A percentile compares a stretch with the other conserved stretches of the same genome.
Evolutionary conservation across 2,888 invertebrate genomes (phyloP).

Genomic region (Cephus nigrinus): DNA sequence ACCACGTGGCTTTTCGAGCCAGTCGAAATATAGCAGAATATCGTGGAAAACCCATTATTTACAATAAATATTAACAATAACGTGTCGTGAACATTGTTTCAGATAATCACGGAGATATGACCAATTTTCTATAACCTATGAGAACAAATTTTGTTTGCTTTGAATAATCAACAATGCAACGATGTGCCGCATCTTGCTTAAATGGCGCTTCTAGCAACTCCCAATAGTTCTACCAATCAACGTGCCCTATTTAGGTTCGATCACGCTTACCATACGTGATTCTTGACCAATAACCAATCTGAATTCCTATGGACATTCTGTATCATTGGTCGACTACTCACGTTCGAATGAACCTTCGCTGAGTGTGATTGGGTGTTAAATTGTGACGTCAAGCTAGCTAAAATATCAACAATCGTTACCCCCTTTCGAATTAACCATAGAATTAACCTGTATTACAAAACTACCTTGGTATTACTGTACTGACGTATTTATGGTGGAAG

Average conservation of each 20-base stretch:
- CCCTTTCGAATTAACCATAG: not conserved
- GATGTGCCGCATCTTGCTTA: not conserved
- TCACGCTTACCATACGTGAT: not conserved
- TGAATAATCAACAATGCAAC: too few relatives aligned
- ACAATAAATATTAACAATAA: not conserved
- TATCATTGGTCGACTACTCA: not conserved
- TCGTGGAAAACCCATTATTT: not conserved
- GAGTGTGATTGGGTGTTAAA: not conserved
- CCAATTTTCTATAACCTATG: not conserved
- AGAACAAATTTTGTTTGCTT: not conserved
- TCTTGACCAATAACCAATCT: not conserved
- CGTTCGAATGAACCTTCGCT: not conserved
- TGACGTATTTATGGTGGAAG: too few relatives aligned
- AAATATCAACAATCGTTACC: not conserved
- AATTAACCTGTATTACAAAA: not conserved
- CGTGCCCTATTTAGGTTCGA: not conserved
- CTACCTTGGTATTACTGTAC: not conserved
- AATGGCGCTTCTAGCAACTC: not conserved
- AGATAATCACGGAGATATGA: not conserved
- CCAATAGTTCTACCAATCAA: not conserved
- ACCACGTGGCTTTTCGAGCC: not conserved
- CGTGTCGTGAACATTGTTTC: not conserved
- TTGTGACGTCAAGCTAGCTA: not conserved
- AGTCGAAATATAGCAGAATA: not conserved
- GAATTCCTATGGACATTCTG: not conserved